These are phyloP conservation scores for Megamerina dolium DNA, from an alignment of 2,888 invertebrate genomes.

Conservation along the genomic window DNA sequence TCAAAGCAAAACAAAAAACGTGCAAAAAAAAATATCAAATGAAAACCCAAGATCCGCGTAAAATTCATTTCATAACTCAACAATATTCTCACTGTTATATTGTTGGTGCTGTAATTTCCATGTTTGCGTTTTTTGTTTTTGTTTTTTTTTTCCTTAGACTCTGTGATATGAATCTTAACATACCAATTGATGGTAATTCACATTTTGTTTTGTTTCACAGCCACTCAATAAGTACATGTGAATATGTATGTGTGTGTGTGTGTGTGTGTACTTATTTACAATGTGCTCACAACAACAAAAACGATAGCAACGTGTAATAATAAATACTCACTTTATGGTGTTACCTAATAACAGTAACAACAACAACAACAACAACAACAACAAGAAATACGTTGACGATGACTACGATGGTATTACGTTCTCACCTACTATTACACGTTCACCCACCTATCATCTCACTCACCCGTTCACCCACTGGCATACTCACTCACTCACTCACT, in stretches of 20 bases:
- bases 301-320: too few relatives aligned
- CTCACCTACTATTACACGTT: neutral
- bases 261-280: slow-evolving; percentile 1
- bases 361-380: neutral
- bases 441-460: too few relatives aligned
- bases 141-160: neutral
- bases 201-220: too few relatives aligned
- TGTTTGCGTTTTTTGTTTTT: too few relatives aligned
- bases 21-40: too few relatives aligned
- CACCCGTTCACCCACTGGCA: slow-evolving; percentile 9
- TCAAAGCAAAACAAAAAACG: too few relatives aligned
- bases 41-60: slow-evolving; percentile 13
- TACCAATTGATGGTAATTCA: slow-evolving; percentile 16
- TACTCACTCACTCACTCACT: neutral
- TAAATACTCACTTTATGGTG: too few relatives aligned
- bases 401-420: neutral
- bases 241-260: neutral
- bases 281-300: too few relatives aligned
- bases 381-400: neutral
- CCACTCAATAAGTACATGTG: too few relatives aligned
- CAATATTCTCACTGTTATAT: too few relatives aligned
- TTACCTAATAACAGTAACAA: neutral
- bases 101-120: too few relatives aligned
- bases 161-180: slow-evolving; percentile 16
- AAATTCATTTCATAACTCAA: slow-evolving; percentile 14